Evolutionary conservation across 2,797 vertebrate species (phyloP), one percentile per base, ranked within the genome.

Genomic region (Aselliscus stoliczkanus): DNA sequence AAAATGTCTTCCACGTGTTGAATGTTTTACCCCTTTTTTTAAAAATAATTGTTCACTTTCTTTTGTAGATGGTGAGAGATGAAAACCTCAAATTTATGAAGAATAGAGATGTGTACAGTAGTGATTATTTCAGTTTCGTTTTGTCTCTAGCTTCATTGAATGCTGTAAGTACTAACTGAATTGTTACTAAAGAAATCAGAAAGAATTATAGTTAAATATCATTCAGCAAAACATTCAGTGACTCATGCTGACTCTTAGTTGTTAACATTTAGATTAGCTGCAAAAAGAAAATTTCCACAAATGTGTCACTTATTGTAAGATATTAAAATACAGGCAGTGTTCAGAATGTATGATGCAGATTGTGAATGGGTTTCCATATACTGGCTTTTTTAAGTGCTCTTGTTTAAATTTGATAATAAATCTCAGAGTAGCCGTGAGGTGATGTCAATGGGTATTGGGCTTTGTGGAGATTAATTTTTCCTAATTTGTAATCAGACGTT

Each of bases 11-110:
- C 14, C 25, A 79, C 3, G 5, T 92, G 73, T 23, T 94, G 62
- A 85, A 37, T 96, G 52, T 80, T 82, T 91, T 91, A 58, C 23
- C 2, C 10, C 58, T 93, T 50, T 79, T 92, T 83, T 93, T 95
- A 93, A 50, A 50, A 50, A 81, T 70, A 70, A 91, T 80, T 56
- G 9, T 23, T 84, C 4, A 58, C 86, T 85, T 97, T 94, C 97
- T 67, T 88, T 92, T 96, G 6, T 80, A 99, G 99, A 99, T 99
- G 99, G 99, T 99, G 97, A 99, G 99, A 98, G 99, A 99, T 88
- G 99, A 99, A 98, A 99, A 99, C 97, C 99, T 99, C 97, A 99
- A 99, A 98, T 99, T 99, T 97, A 99, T 99, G 99, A 99, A 99
- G 98, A 99, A 99, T 97, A 98, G 99, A 98, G 99, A 99, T 90